Evolutionary conservation across 1,140 invertebrate species (phyloP), one percentile per base, ranked within the genome.

Genomic region (Drosophila ambigua): DNA sequence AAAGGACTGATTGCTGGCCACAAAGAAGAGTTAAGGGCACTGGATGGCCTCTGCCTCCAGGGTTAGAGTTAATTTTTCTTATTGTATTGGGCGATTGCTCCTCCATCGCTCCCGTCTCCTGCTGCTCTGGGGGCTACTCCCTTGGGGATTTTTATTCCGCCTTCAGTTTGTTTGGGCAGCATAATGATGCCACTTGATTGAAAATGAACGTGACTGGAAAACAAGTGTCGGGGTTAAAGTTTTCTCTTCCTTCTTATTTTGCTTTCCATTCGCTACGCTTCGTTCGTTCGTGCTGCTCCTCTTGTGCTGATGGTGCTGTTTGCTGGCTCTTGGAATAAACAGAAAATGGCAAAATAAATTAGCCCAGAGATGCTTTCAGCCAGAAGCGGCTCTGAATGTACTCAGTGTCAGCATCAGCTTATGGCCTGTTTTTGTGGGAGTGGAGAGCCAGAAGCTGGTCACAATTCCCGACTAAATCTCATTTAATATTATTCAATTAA

Each of bases 101-200:
- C 44, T 46, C n/a, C 15, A 0, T 16, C 15, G 66, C 20, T 44
- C 20, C 4, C 52, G 35, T 23, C 54, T 63, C 43, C 26, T 45
- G 2, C 23, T 4, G 2, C 39, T 20, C 46, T 23, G 16, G 45
- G 16, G 16, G 13, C 44, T 44, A 24, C 16, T 65, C 23, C 35
- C 31, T 57, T 49, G 41, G 5, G 39, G 43, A 52, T 57, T 73
- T 48, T 57, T 46, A 43, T 62, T 53, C 49, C 63, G 41, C 72
- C 13, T 63, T 48, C 69, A 72, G 68, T 82, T 88, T 87, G 78
- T 82, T 87, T 79, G 83, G 61, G 66, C 62, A 74, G 72, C 74
- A 88, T 87, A 87, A 87, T 88, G 83, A 87, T 87, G 83, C 75
- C 79, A 87, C 83, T 87, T 87, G 83, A 87, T 87, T 87, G 83